Evolutionary conservation across 1,140 invertebrate species (phyloP).

Genomic region (Drosophila nasuta): DNA sequence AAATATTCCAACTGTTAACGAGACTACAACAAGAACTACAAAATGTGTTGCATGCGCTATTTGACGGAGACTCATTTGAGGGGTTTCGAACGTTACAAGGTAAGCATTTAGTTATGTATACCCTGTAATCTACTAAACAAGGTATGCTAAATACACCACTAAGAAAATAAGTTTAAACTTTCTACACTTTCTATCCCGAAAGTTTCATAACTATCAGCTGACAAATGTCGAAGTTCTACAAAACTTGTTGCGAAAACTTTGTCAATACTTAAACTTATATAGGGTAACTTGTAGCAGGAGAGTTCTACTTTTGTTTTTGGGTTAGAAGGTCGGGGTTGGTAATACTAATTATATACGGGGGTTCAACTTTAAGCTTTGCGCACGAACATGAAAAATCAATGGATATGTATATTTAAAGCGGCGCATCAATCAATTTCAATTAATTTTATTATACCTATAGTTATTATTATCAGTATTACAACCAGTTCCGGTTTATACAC

Average conservation of each 20-base stretch:
- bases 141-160: neutral
- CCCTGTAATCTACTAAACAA: neutral
- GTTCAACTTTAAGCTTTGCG: neutral
- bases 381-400: conserved; percentile 59
- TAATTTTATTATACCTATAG: conserved; percentile 26
- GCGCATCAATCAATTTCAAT: conserved; percentile 35
- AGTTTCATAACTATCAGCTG: neutral
- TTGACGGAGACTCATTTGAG: conserved; percentile 89
- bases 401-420: conserved; percentile 23
- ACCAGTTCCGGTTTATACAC: conserved; percentile 57
- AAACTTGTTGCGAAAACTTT: neutral
- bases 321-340: neutral
- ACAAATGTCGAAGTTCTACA: neutral
- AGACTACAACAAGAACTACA: conserved; percentile 31
- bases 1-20: conserved; percentile 16
- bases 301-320: neutral
- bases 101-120: conserved; percentile 80
- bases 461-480: conserved; percentile 36
- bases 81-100: conserved; percentile 94
- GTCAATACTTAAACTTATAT: neutral
- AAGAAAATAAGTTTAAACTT: neutral
- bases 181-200: neutral
- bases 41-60: conserved; percentile 86
- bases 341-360: conserved; percentile 6
- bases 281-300: neutral